A percentile compares a stretch with the other conserved stretches of the same genome.
Evolutionary conservation across 2,797 vertebrate genomes (phyloP).

Genomic region (Lateolabrax maculatus): DNA sequence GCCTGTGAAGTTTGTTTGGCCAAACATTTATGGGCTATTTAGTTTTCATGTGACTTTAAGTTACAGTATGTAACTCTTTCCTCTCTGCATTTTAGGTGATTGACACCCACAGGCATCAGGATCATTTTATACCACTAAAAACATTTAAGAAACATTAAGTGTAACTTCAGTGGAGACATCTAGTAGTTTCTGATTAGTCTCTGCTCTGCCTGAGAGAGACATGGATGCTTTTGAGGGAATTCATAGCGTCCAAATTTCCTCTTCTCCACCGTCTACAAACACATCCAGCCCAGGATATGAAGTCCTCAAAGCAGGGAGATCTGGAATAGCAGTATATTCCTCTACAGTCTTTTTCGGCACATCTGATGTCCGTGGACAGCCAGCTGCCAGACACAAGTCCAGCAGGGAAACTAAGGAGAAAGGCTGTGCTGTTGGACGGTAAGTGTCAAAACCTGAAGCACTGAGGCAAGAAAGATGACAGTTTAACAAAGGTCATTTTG

Average conservation of each 20-base stretch:
- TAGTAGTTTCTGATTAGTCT: constrained; percentile 8
- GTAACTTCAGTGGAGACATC: constrained; percentile 5
- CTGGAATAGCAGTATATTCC: constrained; percentile 83
- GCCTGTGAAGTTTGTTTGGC: background rate
- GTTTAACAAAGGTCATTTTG: background rate
- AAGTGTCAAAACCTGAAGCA: constrained; percentile 35
- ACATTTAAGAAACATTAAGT: background rate
- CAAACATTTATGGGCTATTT: background rate
- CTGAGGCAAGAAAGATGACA: background rate
- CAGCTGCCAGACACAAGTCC: constrained; percentile 44
- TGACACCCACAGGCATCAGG: background rate
- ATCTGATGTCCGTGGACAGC: constrained; percentile 43
- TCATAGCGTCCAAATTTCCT: constrained; percentile 82
- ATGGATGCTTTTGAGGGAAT: constrained; percentile 88
- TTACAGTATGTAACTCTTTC: constrained; percentile 16
- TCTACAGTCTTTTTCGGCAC: constrained; percentile 80
- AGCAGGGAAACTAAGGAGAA: constrained; percentile 52
- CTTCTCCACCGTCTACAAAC: constrained; percentile 71
- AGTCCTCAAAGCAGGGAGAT: constrained; percentile 73
- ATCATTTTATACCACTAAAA: background rate
- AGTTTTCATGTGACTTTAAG: constrained; percentile 12
- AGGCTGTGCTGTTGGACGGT: constrained; percentile 83
- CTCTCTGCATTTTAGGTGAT: constrained; percentile 14
- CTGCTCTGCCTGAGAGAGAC: constrained; percentile 35
- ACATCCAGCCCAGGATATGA: constrained; percentile 79